Conservation (phyloP, 92 coral and sea anemone species). For the Heliopora coerulea region DNA sequence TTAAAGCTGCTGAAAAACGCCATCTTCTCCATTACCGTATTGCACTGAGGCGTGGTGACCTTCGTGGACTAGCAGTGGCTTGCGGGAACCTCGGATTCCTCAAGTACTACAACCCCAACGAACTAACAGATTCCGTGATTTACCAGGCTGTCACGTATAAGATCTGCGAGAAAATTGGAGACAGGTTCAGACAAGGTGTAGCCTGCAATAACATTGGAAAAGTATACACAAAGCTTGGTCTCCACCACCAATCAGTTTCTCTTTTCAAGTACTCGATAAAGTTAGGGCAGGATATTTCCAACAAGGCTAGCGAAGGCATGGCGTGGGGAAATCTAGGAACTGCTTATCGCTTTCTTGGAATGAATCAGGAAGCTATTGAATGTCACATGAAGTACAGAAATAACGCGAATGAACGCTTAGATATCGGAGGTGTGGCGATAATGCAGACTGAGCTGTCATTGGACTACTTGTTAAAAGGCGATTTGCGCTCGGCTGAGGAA, state of each 20-base stretch:
- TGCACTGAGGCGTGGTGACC: slow-evolving; percentile 60
- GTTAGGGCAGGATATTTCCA: slow-evolving; percentile 38
- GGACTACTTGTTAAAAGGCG: slow-evolving; percentile 52
- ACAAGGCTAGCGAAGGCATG: slow-evolving; percentile 66
- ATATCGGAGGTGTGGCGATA: slow-evolving; percentile 63
- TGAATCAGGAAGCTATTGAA: slow-evolving; percentile 49
- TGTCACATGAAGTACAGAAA: slow-evolving; percentile 57
- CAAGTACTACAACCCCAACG: slow-evolving; percentile 61
- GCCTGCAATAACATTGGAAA: slow-evolving; percentile 69
- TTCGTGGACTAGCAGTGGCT: slow-evolving; percentile 56
- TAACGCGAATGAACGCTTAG: slow-evolving; percentile 60
- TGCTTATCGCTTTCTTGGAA: slow-evolving; percentile 54
- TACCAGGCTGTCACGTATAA: slow-evolving; percentile 52
- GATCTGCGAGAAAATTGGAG: slow-evolving; percentile 55
- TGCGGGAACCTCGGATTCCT: slow-evolving; percentile 63
- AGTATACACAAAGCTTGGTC: slow-evolving; percentile 51
- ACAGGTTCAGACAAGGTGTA: slow-evolving; percentile 54
- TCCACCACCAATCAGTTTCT: slow-evolving; percentile 43
- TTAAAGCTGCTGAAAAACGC: slow-evolving; percentile 48
- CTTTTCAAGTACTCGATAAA: slow-evolving; percentile 50
- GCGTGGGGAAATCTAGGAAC: slow-evolving; percentile 70
- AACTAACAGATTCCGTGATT: slow-evolving; percentile 49
- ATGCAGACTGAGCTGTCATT: slow-evolving; percentile 61
- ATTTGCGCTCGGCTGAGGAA: slow-evolving; percentile 45
- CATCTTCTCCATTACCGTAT: slow-evolving; percentile 43